Percentiles rank a stretch among this genome's conserved stretches.
Evolutionary conservation across 2,888 invertebrate species (phyloP).

Genomic region (Pseudococcus viburni): DNA sequence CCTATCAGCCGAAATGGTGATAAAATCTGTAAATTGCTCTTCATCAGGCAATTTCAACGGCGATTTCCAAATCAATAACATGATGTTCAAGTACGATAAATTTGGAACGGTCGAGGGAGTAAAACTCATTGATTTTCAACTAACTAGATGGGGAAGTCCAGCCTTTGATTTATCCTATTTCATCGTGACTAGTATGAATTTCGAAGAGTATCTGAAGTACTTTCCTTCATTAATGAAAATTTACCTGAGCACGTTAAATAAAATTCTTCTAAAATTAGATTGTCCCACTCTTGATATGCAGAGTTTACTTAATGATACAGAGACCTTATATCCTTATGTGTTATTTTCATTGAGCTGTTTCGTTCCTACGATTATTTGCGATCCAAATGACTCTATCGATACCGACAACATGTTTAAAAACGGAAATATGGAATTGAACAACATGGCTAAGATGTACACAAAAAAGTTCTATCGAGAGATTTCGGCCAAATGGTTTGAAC

Average conservation of each 20-base stretch:
- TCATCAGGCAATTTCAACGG: too few relatives aligned
- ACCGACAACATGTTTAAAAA: too few relatives aligned
- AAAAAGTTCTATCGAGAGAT: too few relatives aligned
- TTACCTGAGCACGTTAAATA: slow-evolving; percentile 62
- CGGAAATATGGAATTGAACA: too few relatives aligned
- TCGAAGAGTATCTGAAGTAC: slow-evolving; percentile 60
- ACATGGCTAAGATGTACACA: too few relatives aligned
- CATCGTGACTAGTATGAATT: slow-evolving; percentile 61
- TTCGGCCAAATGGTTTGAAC: too few relatives aligned
- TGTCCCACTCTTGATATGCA: not conserved
- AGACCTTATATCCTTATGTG: not conserved
- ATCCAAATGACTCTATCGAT: too few relatives aligned
- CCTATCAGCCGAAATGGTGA: not conserved
- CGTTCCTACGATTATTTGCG: too few relatives aligned
- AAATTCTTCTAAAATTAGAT: slow-evolving; percentile 45
- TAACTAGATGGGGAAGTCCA: slow-evolving; percentile 64
- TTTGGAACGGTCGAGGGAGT: not conserved
- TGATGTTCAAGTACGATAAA: slow-evolving; percentile 67
- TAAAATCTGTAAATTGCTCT: too few relatives aligned
- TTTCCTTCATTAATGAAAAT: slow-evolving; percentile 56
- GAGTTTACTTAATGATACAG: not conserved
- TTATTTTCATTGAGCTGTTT: not conserved
- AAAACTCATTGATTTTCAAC: slow-evolving; percentile 67
- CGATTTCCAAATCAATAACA: slow-evolving; percentile 48
- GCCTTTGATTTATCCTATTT: slow-evolving; percentile 67